Conservation (phyloP, 2,888 invertebrate species). For the Dicycla oo region DNA sequence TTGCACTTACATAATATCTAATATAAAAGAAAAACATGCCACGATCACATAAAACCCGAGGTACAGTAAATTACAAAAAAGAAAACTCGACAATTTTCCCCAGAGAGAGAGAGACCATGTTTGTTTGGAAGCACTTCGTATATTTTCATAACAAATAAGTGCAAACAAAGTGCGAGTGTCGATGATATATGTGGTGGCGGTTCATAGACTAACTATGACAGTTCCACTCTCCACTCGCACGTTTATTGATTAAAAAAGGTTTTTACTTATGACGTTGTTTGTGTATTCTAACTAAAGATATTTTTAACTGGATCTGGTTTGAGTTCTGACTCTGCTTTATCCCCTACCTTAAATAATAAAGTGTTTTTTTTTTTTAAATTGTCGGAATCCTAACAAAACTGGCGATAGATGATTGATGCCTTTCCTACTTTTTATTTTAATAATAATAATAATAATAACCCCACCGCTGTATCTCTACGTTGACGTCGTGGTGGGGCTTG, state of each 20-base stretch:
- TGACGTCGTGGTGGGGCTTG: too few species aligned
- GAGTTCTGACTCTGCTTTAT: neutral
- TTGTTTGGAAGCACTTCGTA: neutral
- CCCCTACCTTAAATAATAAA: too few species aligned
- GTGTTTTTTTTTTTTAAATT: too few species aligned
- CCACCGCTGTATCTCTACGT: too few species aligned
- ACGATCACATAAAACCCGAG: neutral
- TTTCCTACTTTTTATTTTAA: too few species aligned
- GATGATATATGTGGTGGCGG: conserved; percentile 23
- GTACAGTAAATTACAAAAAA: conserved; percentile 18
- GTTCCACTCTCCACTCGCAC: conserved; percentile 10
- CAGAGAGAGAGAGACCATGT: neutral
- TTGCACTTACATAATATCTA: neutral
- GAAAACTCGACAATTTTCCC: neutral
- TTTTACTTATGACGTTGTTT: conserved; percentile 25
- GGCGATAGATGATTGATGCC: too few species aligned
- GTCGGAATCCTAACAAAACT: too few species aligned
- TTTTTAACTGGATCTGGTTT: neutral
- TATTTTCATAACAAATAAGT: conserved; percentile 29
- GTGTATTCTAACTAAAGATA: neutral
- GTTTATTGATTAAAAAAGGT: conserved; percentile 25
- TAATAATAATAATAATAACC: too few species aligned
- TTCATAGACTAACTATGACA: conserved; percentile 12
- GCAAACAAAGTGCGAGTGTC: conserved; percentile 30
- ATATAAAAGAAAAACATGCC: neutral